Evolutionary conservation across 2,888 invertebrate species (phyloP).

Genomic region (Sturmia bella): DNA sequence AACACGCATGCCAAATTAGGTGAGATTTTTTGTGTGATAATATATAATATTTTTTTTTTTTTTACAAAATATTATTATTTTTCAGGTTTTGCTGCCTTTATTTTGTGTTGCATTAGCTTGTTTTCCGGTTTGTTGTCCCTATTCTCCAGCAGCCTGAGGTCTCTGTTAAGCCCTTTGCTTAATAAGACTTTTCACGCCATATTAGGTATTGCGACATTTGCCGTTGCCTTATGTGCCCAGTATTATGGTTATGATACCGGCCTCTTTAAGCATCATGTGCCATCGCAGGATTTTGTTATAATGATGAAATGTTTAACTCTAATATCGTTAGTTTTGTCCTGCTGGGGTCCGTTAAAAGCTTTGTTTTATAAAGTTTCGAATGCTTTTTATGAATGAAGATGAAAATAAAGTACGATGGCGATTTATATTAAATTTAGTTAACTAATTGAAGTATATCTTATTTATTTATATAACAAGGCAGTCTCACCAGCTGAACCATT

Average conservation of each 20-base stretch:
- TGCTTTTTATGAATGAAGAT: constrained; percentile 69
- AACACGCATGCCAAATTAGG: constrained; percentile 76
- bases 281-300: constrained; percentile 73
- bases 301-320: constrained; percentile 78
- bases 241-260: constrained; percentile 79
- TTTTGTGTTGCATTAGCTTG: constrained; percentile 77
- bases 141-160: constrained; percentile 75
- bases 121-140: constrained; percentile 76
- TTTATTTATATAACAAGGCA: no score
- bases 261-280: constrained; percentile 73
- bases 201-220: constrained; percentile 77
- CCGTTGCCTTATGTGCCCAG: constrained; percentile 77
- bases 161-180: constrained; percentile 74
- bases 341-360: constrained; percentile 76
- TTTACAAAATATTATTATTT: no score
- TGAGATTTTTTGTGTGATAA: no score
- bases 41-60: no score
- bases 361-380: constrained; percentile 72
- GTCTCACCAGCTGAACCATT: no score
- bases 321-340: constrained; percentile 75
- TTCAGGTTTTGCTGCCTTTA: constrained; percentile 78
- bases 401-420: no score
- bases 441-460: no score
- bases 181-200: constrained; percentile 79
- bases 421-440: no score